These are phyloP conservation scores for Eptesicus fuscus DNA, from an alignment of 2,113 vertebrate species.

Conservation along the genomic window DNA sequence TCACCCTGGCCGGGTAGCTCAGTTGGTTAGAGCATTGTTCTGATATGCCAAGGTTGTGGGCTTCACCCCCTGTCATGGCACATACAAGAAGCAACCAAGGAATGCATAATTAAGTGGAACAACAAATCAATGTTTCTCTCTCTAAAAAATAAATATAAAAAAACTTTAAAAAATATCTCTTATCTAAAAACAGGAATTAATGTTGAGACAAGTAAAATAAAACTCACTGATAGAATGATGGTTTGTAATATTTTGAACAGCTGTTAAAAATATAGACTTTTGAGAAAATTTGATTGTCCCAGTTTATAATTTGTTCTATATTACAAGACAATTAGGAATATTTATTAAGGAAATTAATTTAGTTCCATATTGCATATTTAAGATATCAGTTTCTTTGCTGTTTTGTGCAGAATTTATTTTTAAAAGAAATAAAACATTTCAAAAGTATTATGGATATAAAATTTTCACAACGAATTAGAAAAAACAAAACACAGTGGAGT, in stretches of 20 bases:
- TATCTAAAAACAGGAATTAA: background rate
- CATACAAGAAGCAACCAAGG: no score
- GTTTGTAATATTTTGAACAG: background rate
- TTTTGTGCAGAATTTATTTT: background rate
- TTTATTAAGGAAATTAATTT: background rate
- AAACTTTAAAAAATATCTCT: background rate
- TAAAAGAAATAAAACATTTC: background rate
- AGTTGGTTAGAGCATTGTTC: no score
- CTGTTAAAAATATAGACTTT: background rate
- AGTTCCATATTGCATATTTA: background rate
- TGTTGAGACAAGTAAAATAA: background rate
- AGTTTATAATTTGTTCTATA: background rate
- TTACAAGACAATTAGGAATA: background rate
- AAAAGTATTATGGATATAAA: background rate
- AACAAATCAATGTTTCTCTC: background rate
- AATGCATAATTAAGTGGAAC: background rate
- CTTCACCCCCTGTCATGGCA: no score
- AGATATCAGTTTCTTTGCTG: background rate
- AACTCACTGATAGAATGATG: background rate
- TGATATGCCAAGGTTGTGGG: no score
- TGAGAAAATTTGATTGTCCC: background rate
- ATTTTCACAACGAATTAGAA: background rate
- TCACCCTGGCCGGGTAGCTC: background rate
- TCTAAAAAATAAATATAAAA: background rate
- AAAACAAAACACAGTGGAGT: background rate